Conservation (phyloP, 2,797 vertebrate species). For the Sebastes diaconus region DNA sequence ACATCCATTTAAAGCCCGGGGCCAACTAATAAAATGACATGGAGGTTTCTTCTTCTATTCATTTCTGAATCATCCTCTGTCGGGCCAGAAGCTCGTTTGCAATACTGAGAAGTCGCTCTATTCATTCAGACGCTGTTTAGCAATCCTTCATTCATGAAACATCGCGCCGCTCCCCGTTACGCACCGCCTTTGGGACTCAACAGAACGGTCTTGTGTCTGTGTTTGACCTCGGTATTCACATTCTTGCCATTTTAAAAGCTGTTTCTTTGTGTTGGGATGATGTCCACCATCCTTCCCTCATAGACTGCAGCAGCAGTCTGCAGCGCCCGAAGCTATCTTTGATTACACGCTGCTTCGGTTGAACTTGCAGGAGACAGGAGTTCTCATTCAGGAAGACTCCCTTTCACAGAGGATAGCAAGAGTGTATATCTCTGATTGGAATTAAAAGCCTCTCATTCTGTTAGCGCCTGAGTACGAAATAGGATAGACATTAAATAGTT, state of each 20-base stretch:
- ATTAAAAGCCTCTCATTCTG: slow-evolving; percentile 52
- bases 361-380: slow-evolving; percentile 72
- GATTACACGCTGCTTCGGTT: slow-evolving; percentile 67
- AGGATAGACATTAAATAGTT: slow-evolving; percentile 41
- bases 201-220: slow-evolving; percentile 60
- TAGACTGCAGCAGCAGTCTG: slow-evolving; percentile 53
- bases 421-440: slow-evolving; percentile 27
- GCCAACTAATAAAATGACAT: slow-evolving; percentile 45
- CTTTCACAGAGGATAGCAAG: slow-evolving; percentile 36
- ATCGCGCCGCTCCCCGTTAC: slow-evolving; percentile 7
- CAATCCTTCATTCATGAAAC: slow-evolving; percentile 61
- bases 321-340: slow-evolving; percentile 68
- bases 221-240: slow-evolving; percentile 72
- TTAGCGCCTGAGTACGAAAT: slow-evolving; percentile 20
- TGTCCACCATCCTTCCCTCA: slow-evolving; percentile 59
- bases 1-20: slow-evolving; percentile 46
- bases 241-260: slow-evolving; percentile 71
- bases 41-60: slow-evolving; percentile 47
- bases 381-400: slow-evolving; percentile 64
- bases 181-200: slow-evolving; percentile 42
- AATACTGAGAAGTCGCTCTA: slow-evolving; percentile 36
- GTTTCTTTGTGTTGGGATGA: slow-evolving; percentile 71
- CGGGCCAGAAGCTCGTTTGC: slow-evolving; percentile 31
- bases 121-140: slow-evolving; percentile 41
- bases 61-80: slow-evolving; percentile 59